Evolutionary conservation across 2,113 vertebrate species (phyloP).

Genomic region (Labrus mixtus): DNA sequence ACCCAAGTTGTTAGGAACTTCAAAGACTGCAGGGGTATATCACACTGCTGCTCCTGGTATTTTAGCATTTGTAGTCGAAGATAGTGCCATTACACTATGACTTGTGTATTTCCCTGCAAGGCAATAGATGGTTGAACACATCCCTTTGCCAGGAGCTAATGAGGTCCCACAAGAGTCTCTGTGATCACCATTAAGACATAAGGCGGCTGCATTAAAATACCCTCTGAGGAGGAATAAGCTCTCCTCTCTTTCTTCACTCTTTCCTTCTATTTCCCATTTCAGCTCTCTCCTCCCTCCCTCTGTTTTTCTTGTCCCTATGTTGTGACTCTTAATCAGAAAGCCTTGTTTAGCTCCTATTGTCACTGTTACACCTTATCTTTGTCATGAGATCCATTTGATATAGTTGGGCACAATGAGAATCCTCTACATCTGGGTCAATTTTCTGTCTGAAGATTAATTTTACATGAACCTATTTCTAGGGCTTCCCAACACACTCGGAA

Average conservation of each 20-base stretch:
- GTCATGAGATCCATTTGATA: constrained; percentile 61
- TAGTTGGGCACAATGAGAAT: constrained; percentile 62
- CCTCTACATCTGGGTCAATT: constrained; percentile 75
- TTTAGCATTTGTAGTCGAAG: constrained; percentile 39
- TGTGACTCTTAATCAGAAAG: constrained; percentile 42
- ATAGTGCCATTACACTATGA: constrained; percentile 47
- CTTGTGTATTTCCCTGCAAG: constrained; percentile 55
- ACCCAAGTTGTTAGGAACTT: constrained; percentile 2
- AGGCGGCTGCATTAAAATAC: constrained; percentile 63
- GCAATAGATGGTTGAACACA: constrained; percentile 56
- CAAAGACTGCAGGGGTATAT: not conserved
- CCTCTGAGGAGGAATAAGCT: constrained; percentile 57
- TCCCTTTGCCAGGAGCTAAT: constrained; percentile 72
- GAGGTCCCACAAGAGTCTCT: constrained; percentile 76
- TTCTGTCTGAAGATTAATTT: constrained; percentile 70
- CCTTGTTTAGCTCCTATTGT: constrained; percentile 56
- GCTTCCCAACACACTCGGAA: constrained; percentile 19
- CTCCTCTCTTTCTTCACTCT: constrained; percentile 39
- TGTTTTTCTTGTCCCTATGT: constrained; percentile 20
- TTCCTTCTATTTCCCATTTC: constrained; percentile 28
- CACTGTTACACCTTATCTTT: constrained; percentile 49
- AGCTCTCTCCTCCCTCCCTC: constrained; percentile 1
- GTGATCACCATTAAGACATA: constrained; percentile 75
- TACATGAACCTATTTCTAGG: constrained; percentile 70
- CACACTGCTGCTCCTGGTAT: not conserved